These are phyloP conservation scores for Thereuonema tuberculata DNA, from an alignment of 1,140 invertebrate species.

Conservation along the genomic window DNA sequence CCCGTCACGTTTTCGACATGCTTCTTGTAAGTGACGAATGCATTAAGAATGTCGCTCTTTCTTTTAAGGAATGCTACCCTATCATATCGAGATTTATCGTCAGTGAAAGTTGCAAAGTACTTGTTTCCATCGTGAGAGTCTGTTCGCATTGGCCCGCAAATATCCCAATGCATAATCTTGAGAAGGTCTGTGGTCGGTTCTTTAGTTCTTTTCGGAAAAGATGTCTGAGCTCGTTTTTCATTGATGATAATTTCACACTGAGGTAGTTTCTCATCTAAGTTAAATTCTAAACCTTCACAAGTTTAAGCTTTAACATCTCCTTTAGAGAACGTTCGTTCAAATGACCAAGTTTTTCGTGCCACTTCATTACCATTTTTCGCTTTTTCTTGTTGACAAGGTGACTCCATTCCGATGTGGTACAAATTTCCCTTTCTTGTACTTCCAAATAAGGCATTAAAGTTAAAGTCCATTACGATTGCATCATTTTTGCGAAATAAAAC, in stretches of 20 bases:
- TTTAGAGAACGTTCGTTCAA: neutral
- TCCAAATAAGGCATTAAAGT: neutral
- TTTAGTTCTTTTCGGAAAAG: too few relatives aligned
- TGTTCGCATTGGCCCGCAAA: conserved; percentile 26
- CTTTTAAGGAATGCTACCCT: conserved; percentile 17
- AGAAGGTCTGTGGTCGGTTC: neutral
- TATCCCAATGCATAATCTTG: conserved; percentile 25
- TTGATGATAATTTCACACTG: neutral
- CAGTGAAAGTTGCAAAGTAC: conserved; percentile 30
- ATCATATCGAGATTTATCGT: conserved; percentile 25
- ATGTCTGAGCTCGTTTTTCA: neutral
- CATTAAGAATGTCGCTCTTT: conserved; percentile 19
- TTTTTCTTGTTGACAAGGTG: neutral
- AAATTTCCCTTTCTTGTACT: neutral
- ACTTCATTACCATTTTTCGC: neutral
- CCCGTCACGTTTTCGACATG: neutral
- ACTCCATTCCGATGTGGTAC: neutral
- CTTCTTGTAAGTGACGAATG: neutral
- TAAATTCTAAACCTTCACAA: neutral
- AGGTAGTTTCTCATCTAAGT: neutral
- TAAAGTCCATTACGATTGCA: neutral
- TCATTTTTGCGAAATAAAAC: neutral
- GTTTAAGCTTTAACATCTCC: neutral
- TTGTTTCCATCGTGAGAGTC: conserved; percentile 23
- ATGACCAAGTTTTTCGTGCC: neutral